Evolutionary conservation across 2,797 vertebrate genomes (phyloP).

Genomic region (Lepilemur septentrionalis): DNA sequence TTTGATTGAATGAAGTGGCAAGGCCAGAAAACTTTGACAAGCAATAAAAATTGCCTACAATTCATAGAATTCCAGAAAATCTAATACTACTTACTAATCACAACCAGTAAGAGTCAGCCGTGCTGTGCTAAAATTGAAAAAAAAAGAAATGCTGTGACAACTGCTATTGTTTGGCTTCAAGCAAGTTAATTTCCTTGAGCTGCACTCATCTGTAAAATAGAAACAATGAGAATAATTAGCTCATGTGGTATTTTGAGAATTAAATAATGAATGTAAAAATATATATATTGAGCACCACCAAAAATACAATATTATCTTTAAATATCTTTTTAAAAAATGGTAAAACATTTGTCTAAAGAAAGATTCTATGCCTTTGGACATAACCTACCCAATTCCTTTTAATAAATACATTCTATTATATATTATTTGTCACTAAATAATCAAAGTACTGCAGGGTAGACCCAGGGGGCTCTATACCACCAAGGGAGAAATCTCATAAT

Average conservation of each 20-base stretch:
- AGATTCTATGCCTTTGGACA: not conserved
- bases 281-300: not conserved
- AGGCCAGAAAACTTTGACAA: slow-evolving; percentile 20
- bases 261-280: not conserved
- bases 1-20: slow-evolving; percentile 16
- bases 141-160: not conserved
- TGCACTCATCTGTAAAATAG: not conserved
- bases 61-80: slow-evolving; percentile 36
- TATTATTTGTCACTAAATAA: not conserved
- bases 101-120: not conserved
- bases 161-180: not conserved
- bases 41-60: slow-evolving; percentile 24
- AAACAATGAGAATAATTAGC: not conserved
- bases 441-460: not conserved
- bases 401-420: not conserved
- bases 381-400: not conserved
- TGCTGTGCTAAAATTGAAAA: not conserved
- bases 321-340: not conserved
- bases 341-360: not conserved
- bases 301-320: not conserved
- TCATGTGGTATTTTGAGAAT: not conserved
- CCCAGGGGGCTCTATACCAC: not conserved
- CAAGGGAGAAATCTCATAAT: not conserved
- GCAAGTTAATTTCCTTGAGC: not conserved
- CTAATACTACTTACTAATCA: not conserved